phyloP scores from a whole-genome alignment of 2,888 invertebrate species.

The Empis livida region DNA sequence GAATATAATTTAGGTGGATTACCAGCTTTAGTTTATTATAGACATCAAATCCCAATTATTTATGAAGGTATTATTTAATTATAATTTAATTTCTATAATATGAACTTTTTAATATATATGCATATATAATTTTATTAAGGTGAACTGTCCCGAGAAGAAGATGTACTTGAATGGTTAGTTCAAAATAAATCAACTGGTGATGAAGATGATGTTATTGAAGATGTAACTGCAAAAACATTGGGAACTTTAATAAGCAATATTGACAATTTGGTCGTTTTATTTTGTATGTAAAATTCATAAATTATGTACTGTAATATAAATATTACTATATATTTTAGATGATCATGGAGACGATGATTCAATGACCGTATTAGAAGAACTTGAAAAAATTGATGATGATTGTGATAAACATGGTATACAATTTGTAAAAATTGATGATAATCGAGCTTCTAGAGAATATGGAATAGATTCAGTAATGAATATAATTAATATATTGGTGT shows the following conservation, averaged over 20 bases:
- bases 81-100: too few species aligned
- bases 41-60: slow-evolving; percentile 87
- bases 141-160: slow-evolving; percentile 80
- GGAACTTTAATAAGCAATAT: slow-evolving; percentile 78
- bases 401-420: slow-evolving; percentile 85
- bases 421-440: slow-evolving; percentile 85
- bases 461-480: slow-evolving; percentile 54
- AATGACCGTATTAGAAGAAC: slow-evolving; percentile 68
- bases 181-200: slow-evolving; percentile 88
- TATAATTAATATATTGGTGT: not conserved
- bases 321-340: too few species aligned
- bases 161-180: slow-evolving; percentile 86
- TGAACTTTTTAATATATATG: too few species aligned
- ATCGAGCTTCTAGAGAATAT: slow-evolving; percentile 68
- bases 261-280: slow-evolving; percentile 82
- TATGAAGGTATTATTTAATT: slow-evolving; percentile 63
- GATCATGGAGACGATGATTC: slow-evolving; percentile 83
- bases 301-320: too few species aligned
- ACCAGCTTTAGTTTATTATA: slow-evolving; percentile 83
- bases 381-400: slow-evolving; percentile 89
- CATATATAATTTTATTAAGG: slow-evolving; percentile 37
- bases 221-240: slow-evolving; percentile 81
- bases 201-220: slow-evolving; percentile 88
- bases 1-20: slow-evolving; percentile 83
- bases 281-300: slow-evolving; percentile 53